Conservation (phyloP, 2,888 invertebrate genomes). For the Eupithecia dodoneata region DNA sequence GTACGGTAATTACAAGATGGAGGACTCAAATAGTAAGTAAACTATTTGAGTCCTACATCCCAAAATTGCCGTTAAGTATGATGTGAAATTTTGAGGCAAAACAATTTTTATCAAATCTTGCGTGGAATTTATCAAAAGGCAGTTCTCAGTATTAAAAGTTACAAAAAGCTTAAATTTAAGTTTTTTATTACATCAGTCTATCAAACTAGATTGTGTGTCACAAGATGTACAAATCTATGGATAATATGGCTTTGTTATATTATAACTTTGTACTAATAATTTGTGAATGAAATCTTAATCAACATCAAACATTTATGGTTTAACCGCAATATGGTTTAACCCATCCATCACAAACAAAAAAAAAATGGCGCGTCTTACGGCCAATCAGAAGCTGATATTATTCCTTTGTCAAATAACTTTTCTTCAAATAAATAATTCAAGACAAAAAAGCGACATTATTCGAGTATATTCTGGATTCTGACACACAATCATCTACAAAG, state of each 20-base stretch:
- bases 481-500: slow-evolving; percentile 39
- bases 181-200: slow-evolving; percentile 50
- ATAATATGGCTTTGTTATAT: background rate
- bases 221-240: slow-evolving; percentile 13
- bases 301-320: background rate
- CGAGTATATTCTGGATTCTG: slow-evolving; percentile 3
- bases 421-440: background rate
- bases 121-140: slow-evolving; percentile 15
- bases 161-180: slow-evolving; percentile 46
- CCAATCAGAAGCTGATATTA: slow-evolving; percentile 7
- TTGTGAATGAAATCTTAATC: background rate
- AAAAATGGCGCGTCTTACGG: background rate
- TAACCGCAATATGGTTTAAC: background rate
- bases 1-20: too few relatives aligned
- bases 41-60: background rate
- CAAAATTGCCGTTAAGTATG: background rate
- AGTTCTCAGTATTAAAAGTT: slow-evolving; percentile 44
- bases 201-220: slow-evolving; percentile 45
- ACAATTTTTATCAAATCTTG: background rate
- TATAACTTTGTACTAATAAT: slow-evolving; percentile 11
- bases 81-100: background rate
- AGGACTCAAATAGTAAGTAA: too few relatives aligned
- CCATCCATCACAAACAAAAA: background rate
- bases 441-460: background rate
- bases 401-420: background rate